Base-by-base conservation (phyloP, 1,140 invertebrate genomes). In the Leptinotarsa undecemlineata region DNA sequence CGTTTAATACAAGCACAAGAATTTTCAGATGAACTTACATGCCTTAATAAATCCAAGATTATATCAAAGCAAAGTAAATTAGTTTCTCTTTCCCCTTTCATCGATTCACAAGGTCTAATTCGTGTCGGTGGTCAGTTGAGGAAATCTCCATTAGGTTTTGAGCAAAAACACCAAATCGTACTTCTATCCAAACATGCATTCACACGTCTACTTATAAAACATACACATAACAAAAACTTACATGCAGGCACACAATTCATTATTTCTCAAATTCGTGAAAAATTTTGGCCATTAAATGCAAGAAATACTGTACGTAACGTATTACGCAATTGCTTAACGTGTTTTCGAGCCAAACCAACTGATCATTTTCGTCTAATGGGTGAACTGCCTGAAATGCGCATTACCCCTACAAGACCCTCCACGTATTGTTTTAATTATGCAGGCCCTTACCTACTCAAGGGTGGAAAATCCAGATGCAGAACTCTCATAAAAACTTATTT, bases 341-440 rank as follows among this genome's bases (percentile, higher is more conserved):
- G 71, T 67, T 74, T 66, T 61, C 71, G 63, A 63, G 19, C 26
- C 8, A 51, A 71, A 14, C 72, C 77, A 19, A 63, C 20, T 68
- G 21, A 14, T 17, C 21, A 20, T 5, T n/a, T 21, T 14, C 68
- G 26, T 14, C 5, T 68, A 0, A 86, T 86, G 84, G 81, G 80
- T 1, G 73, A 84, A 64, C 72, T 87, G 23, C 86, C 84, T 6
- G 4, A 15, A 8, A 26, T 76, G 17, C 60, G 84, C 26, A n/a
- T 80, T 1, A 81, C 66, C 0, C 74, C 77, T 6, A 23, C 76
- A 1, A 64, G 3, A 26, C 80, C 81, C 14, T 83, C 82, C 70
- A 11, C 14, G 13, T 62, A 21, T 13, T 74, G 48, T 13, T n/a
- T 84, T 13, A 80, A 84, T 48, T 82, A 77, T 74, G 79, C 77